Evolutionary conservation across 1,140 invertebrate species (phyloP).

Genomic region (Octopus sinensis): DNA sequence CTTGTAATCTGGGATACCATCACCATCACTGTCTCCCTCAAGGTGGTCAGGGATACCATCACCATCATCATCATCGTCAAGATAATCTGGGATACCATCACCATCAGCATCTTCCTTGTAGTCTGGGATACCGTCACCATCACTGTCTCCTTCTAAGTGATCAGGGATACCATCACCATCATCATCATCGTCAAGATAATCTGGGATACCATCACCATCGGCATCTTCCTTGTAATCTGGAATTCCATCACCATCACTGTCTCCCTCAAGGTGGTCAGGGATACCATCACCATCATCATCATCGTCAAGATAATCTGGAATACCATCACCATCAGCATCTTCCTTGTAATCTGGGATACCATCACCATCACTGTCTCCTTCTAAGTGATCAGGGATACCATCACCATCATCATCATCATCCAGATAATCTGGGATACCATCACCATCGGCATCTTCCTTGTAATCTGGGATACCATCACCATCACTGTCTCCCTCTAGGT

Average conservation of each 20-base stretch:
- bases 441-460: conserved; percentile 40
- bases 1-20: conserved; percentile 48
- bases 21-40: conserved; percentile 42
- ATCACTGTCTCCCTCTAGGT: conserved; percentile 40
- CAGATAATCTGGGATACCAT: conserved; percentile 45
- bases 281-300: conserved; percentile 37
- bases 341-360: conserved; percentile 43
- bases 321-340: conserved; percentile 42
- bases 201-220: conserved; percentile 45
- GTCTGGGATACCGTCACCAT: conserved; percentile 47
- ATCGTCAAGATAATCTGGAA: conserved; percentile 36
- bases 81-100: conserved; percentile 42
- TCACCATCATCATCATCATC: conserved; percentile 37
- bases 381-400: conserved; percentile 37
- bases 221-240: conserved; percentile 37
- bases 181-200: conserved; percentile 36
- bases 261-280: conserved; percentile 35
- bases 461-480: conserved; percentile 45
- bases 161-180: conserved; percentile 51
- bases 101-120: conserved; percentile 38
- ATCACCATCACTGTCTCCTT: conserved; percentile 41
- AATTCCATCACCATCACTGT: conserved; percentile 45
- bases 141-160: conserved; percentile 39
- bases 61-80: conserved; percentile 42
- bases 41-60: conserved; percentile 45